Conservation (phyloP, 30 jellyfish, hydroid and myxozoan species). For the Chrysaora quinquecirrha region DNA sequence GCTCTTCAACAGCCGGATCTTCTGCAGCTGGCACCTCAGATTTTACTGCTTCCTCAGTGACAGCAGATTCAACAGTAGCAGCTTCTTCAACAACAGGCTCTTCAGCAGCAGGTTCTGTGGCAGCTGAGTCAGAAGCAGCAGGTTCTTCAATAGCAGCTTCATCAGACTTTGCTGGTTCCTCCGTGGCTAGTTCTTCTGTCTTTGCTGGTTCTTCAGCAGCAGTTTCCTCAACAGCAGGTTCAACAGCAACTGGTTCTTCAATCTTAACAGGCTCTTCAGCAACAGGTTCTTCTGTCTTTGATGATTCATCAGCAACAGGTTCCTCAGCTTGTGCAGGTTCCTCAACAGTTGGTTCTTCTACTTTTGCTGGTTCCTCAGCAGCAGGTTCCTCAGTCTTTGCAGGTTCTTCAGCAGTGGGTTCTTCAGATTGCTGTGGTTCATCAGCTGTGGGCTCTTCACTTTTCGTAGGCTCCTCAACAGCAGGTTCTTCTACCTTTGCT, state of each 20-base stretch:
- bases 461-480: slow-evolving; percentile 26
- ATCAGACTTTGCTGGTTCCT: background rate
- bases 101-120: slow-evolving; percentile 25
- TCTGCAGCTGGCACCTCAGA: background rate
- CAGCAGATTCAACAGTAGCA: slow-evolving; percentile 10
- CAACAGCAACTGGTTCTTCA: slow-evolving; percentile 19
- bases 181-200: background rate
- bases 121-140: too few relatives aligned
- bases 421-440: background rate
- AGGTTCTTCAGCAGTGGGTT: background rate
- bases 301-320: slow-evolving; percentile 9
- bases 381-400: slow-evolving; percentile 3
- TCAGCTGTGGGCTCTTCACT: slow-evolving; percentile 7
- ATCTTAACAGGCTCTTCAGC: background rate
- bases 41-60: background rate
- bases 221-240: slow-evolving; percentile 1
- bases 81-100: slow-evolving; percentile 23
- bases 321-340: slow-evolving; percentile 32
- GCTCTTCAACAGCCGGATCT: background rate
- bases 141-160: slow-evolving; percentile 11
- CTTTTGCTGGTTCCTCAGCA: slow-evolving; percentile 15
- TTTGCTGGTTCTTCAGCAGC: background rate
- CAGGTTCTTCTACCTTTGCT: slow-evolving; percentile 19
- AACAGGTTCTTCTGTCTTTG: background rate
- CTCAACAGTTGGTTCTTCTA: slow-evolving; percentile 26